Evolutionary conservation across 1,140 invertebrate genomes (phyloP).

Genomic region (Saccostrea glomerata): DNA sequence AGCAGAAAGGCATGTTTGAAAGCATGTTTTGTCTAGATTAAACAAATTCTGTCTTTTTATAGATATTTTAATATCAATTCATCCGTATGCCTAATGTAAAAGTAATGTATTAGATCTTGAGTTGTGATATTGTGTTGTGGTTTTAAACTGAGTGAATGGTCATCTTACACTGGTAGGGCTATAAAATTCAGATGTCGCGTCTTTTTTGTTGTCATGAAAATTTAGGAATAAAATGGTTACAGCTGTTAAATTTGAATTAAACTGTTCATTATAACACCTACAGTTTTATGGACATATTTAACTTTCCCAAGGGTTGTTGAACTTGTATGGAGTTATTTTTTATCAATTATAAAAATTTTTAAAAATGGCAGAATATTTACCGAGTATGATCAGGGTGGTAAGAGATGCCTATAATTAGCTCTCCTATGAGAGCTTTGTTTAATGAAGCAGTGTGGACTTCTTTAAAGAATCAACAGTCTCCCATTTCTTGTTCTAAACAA

Average conservation of each 20-base stretch:
- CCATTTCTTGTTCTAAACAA: not conserved
- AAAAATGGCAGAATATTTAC: not conserved
- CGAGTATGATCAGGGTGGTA: not conserved
- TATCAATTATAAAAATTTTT: not conserved
- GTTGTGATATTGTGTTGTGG: conserved; percentile 10
- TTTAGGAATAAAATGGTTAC: not conserved
- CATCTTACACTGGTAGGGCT: not conserved
- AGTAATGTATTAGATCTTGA: conserved; percentile 4
- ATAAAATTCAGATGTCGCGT: not conserved
- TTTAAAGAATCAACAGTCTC: conserved; percentile 20
- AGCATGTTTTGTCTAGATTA: conserved; percentile 16
- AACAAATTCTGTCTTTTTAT: conserved; percentile 27
- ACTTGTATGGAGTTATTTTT: not conserved
- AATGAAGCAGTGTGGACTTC: not conserved
- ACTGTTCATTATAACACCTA: not conserved
- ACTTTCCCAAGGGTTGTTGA: conserved; percentile 13
- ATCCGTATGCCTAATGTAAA: not conserved
- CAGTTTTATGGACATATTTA: not conserved
- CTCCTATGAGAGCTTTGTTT: not conserved
- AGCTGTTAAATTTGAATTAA: not conserved
- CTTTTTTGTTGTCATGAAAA: no score
- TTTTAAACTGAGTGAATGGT: not conserved
- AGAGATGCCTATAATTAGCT: not conserved
- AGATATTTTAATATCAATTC: conserved; percentile 34
- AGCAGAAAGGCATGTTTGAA: conserved; percentile 11